Percentiles rank a stretch among this genome's conserved stretches.
phyloP scores from a whole-genome alignment of 2,797 vertebrate genomes.

The Siniperca obscura region DNA sequence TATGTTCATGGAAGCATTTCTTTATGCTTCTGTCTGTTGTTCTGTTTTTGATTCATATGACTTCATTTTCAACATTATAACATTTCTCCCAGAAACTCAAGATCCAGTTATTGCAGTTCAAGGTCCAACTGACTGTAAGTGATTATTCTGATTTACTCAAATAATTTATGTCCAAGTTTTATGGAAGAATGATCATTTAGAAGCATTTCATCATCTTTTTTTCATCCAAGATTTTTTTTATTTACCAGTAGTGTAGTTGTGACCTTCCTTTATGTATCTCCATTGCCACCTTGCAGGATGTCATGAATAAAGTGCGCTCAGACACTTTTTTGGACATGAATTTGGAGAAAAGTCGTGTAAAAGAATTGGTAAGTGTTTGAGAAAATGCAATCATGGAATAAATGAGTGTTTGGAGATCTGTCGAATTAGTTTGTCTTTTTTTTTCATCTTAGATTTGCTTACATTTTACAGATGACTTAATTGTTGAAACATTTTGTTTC shows the following conservation, averaged over 20 bases:
- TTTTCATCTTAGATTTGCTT: background rate
- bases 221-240: background rate
- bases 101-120: slow-evolving; percentile 90
- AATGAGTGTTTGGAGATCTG: background rate
- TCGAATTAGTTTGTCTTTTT: background rate
- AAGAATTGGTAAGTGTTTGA: slow-evolving; percentile 90
- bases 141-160: background rate
- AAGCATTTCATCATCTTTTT: background rate
- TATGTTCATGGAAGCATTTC: background rate
- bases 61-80: background rate
- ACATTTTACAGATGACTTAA: background rate
- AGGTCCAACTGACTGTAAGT: slow-evolving; percentile 92
- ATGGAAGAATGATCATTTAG: background rate
- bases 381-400: background rate
- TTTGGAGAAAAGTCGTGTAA: slow-evolving; percentile 92
- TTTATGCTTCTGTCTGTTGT: background rate
- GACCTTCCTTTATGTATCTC: background rate
- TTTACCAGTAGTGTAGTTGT: background rate
- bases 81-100: slow-evolving; percentile 89
- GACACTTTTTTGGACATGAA: slow-evolving; percentile 92
- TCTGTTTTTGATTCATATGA: background rate
- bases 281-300: slow-evolving; percentile 84
- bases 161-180: background rate
- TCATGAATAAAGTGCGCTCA: slow-evolving; percentile 91
- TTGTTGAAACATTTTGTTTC: background rate